Base-by-base conservation (phyloP, 2,113 vertebrate genomes). In the Hipposideros armiger region DNA sequence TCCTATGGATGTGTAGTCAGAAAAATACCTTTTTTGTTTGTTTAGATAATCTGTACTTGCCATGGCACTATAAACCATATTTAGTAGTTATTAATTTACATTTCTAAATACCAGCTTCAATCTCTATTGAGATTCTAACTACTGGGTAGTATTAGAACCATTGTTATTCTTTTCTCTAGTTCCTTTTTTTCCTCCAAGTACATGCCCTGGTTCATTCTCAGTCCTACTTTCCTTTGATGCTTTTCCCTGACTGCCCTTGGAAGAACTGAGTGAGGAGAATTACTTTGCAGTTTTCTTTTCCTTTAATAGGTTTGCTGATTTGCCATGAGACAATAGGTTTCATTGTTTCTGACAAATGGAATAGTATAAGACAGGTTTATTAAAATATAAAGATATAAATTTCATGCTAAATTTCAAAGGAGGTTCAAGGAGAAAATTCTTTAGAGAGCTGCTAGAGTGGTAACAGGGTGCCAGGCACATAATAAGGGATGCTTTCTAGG, bases 321-420 rank as follows among this genome's bases (percentile, higher is more conserved):
- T 81, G 56, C 36, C 40, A 32, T 82, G 70, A 95, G 67, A 56
- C 15, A 32, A 2, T 72, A 76, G 24, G 24, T 95, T 93, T 91
- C 22, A 66, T 82, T 52, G 7, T 88, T 91, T 73, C 32, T 84
- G 50, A 54, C 84, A 58, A 85, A 74, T 87, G 36, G 11, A 54
- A n/a, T 76, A 95, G 17, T 22, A 30, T 86, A 90, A 93, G 22
- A 86, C 22, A 81, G 22, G 16, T 58, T 87, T 91, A 36, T 87
- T 95, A 82, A 87, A 96, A 77, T 87, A 56, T 87, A 93, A 91
- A 83, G 66, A 87, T 93, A 45, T 7, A 26, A 54, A 64, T 87
- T 76, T 87, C 20, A 50, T 81, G 26, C 87, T 90, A 87, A 93
- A 91, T 93, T 90, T 84, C 42, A 83, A 32, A 87, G 11, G 20